A percentile compares a stretch with the other conserved stretches of the same genome.
phyloP scores from a whole-genome alignment of 2,797 vertebrate species.

The Mallotus villosus region DNA sequence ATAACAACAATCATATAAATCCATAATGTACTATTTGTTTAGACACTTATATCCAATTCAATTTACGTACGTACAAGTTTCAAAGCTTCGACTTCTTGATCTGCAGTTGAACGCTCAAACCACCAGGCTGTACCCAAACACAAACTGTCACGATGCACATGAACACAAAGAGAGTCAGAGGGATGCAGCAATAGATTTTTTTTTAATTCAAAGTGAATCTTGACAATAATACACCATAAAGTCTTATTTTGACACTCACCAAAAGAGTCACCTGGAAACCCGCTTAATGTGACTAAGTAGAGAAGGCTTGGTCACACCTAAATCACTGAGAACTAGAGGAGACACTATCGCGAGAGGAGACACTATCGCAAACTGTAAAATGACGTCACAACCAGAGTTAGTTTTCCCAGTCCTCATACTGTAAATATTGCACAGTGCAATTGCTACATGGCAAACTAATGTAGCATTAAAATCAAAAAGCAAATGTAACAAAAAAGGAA shows the following conservation, averaged over 20 bases:
- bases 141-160: no score
- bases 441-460: constrained; percentile 99
- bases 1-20: neutral
- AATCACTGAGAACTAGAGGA: constrained; percentile 99
- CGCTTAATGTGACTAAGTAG: constrained; percentile 99
- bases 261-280: constrained; percentile 99
- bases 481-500: constrained; percentile 72
- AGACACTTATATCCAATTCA: no score
- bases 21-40: no score
- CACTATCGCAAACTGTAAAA: constrained; percentile 99
- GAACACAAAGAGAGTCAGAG: constrained; percentile 26
- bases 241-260: constrained; percentile 99
- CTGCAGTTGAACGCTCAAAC: no score
- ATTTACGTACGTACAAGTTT: neutral
- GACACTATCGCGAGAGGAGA: constrained; percentile 99
- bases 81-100: no score
- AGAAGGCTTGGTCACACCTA: constrained; percentile 99
- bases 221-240: constrained; percentile 99
- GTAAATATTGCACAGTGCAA: constrained; percentile 99
- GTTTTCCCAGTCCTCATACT: constrained; percentile 98
- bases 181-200: constrained; percentile 88
- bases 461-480: constrained; percentile 92
- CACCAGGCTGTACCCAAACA: no score
- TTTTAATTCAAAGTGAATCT: constrained; percentile 99
- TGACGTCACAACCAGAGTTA: constrained; percentile 98